Conservation (phyloP, 2,797 vertebrate genomes). For the Danio albolineatus region DNA sequence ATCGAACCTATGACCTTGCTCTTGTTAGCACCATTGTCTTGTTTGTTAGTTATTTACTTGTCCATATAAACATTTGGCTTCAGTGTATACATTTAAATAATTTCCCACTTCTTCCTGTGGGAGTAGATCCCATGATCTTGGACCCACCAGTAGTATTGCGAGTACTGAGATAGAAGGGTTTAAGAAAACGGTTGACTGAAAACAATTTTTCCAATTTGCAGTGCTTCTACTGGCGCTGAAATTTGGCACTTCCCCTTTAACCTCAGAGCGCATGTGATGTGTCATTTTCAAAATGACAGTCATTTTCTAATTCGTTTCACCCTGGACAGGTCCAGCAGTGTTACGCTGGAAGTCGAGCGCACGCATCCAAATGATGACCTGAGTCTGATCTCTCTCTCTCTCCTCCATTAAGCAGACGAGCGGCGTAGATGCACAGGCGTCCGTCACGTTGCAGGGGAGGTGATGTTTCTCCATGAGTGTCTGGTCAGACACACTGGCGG, state of each 20-base stretch:
- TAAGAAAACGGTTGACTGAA: neutral
- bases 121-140: neutral
- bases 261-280: constrained; percentile 15
- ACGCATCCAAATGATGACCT: constrained; percentile 26
- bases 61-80: too few relatives aligned
- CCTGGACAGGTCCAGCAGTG: constrained; percentile 1
- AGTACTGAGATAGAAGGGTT: neutral
- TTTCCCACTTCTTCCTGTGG: neutral
- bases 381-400: constrained; percentile 20
- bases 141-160: neutral
- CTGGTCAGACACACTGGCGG: constrained; percentile 60
- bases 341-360: neutral
- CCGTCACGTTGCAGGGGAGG: constrained; percentile 26
- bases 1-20: too few relatives aligned
- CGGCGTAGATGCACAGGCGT: constrained; percentile 23
- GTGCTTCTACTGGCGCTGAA: neutral
- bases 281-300: constrained; percentile 23
- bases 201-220: neutral
- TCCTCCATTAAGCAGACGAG: constrained; percentile 40
- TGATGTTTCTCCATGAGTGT: constrained; percentile 49
- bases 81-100: too few relatives aligned
- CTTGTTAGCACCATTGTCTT: too few relatives aligned
- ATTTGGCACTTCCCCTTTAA: constrained; percentile 20
- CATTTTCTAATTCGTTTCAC: constrained; percentile 19
- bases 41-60: too few relatives aligned